These are phyloP conservation scores for Drosophila putrida DNA, from an alignment of 2,888 invertebrate genomes.

Conservation along the genomic window DNA sequence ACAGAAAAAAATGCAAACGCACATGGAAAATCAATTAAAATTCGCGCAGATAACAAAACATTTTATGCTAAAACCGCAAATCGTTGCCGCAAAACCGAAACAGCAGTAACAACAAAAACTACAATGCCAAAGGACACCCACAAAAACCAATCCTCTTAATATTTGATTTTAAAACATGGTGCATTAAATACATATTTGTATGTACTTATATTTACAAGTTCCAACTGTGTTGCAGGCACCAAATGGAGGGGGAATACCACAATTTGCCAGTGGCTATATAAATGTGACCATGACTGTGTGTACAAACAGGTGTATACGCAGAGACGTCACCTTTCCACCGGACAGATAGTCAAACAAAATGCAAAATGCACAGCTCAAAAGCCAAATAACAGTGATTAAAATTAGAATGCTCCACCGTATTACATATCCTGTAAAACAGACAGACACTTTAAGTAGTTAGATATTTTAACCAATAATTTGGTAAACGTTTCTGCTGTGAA, in stretches of 20 bases:
- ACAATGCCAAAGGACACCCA: slow-evolving; percentile 17
- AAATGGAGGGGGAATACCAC: neutral
- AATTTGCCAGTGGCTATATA: slow-evolving; percentile 25
- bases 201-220: slow-evolving; percentile 51
- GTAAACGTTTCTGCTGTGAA: too few relatives aligned
- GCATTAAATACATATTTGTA: slow-evolving; percentile 48
- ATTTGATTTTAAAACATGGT: slow-evolving; percentile 44
- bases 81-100: slow-evolving; percentile 62
- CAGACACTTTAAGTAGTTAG: neutral
- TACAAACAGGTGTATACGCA: neutral
- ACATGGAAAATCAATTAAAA: slow-evolving; percentile 76
- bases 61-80: slow-evolving; percentile 61
- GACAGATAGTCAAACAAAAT: slow-evolving; percentile 30
- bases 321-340: slow-evolving; percentile 26
- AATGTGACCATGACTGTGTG: neutral
- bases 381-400: slow-evolving; percentile 2
- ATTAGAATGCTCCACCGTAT: neutral
- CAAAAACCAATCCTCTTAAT: slow-evolving; percentile 46
- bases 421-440: slow-evolving; percentile 9
- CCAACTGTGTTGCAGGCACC: slow-evolving; percentile 18
- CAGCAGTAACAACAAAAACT: slow-evolving; percentile 21
- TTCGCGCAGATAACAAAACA: slow-evolving; percentile 66
- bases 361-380: slow-evolving; percentile 20
- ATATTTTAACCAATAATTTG: too few relatives aligned
- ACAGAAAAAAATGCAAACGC: slow-evolving; percentile 19